Base-by-base conservation (phyloP, 2,113 vertebrate genomes). In the Chroicocephalus ridibundus region DNA sequence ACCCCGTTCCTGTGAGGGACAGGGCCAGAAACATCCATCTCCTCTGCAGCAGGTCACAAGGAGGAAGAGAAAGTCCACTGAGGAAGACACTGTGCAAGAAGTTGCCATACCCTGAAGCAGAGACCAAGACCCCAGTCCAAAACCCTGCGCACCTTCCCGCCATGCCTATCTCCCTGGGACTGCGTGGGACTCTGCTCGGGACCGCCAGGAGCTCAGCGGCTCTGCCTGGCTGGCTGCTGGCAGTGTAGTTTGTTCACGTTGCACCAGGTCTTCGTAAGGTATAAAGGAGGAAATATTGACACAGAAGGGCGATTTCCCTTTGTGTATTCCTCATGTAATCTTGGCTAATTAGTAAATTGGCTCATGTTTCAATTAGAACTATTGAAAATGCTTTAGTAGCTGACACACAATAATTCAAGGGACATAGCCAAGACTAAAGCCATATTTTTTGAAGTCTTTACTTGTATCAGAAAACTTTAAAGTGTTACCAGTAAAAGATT, bases 281-380 rank as follows among this genome's bases (percentile, higher is more conserved):
- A 79, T 36, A 82, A 77, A 93, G 64, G 51, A 95, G 74, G 64
- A 95, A 96, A 92, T 81, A 94, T 3, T 83, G 95, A 95, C 81
- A 78, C 25, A 91, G 81, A 71, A 93, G 90, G 77, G 60, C 46
- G 38, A 76, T 91, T 94, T 93, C 64, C 55, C 64, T 94, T 95
- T 94, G 91, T 93, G 80, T 77, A 81, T 91, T 95, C 86, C 64
- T 78, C 71, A 32, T 25, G 27, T 92, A 96, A 93, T 92, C 83
- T 91, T 77, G 84, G 77, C 64, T 96, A 95, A 97, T 97, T 96
- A 96, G 90, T 83, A 89, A 96, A 94, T 40, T 95, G 95, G 74
- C 91, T 94, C 61, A 82, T 85, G 90, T 94, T 93, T 92, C 94
- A 95, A 95, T 96, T 93, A 96, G 80, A 80, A 62, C 91, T 93